Conservation (phyloP, 2,888 invertebrate genomes). For the Bugula neritina region DNA sequence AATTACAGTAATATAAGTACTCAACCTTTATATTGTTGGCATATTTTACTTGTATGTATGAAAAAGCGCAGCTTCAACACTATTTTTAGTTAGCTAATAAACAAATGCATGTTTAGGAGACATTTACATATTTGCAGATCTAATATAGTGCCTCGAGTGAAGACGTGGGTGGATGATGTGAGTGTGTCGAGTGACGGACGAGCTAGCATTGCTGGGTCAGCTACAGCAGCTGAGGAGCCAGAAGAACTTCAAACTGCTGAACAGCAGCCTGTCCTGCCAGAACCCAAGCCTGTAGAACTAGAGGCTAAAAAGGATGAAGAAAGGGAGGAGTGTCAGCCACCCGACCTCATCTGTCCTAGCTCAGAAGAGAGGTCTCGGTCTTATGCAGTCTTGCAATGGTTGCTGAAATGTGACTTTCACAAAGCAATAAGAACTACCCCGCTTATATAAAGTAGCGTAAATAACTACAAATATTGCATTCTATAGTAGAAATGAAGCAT, state of each 20-base stretch:
- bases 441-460: not conserved
- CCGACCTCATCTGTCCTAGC: conserved; percentile 12
- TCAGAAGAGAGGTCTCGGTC: conserved; percentile 26
- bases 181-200: conserved; percentile 14
- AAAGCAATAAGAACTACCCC: conserved; percentile 13
- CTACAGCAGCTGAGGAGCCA: not conserved
- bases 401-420: conserved; percentile 6
- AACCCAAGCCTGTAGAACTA: not conserved
- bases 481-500: no score
- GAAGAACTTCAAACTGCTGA: not conserved
- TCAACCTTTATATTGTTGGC: no score
- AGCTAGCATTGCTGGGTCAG: not conserved
- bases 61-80: no score
- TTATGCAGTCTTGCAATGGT: conserved; percentile 5
- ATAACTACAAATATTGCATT: no score
- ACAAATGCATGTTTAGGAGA: no score
- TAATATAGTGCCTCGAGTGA: not conserved
- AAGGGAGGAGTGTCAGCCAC: not conserved
- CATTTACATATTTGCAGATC: not conserved
- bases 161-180: conserved; percentile 21
- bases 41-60: no score
- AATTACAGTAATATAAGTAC: no score
- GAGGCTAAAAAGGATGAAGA: not conserved
- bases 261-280: not conserved
- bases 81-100: no score